Percentiles rank a stretch among this genome's conserved stretches.
Evolutionary conservation across 2,888 invertebrate species (phyloP).

Genomic region (Spodoptera exigua): DNA sequence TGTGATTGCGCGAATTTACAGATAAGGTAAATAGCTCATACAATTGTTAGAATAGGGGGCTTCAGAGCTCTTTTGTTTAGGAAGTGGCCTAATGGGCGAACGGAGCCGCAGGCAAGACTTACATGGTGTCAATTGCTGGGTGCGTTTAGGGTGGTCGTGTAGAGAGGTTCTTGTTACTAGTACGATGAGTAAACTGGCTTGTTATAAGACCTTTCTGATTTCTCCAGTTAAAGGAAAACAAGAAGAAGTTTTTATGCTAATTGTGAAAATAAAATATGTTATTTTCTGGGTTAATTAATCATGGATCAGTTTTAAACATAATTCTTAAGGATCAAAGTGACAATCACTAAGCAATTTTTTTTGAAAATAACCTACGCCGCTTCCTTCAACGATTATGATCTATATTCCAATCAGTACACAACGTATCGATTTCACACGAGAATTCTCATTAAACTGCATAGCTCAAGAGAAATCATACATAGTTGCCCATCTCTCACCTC

Average conservation of each 20-base stretch:
- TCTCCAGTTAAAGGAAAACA: no score
- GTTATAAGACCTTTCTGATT: no score
- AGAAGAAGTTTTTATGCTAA: no score
- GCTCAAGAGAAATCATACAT: slow-evolving; percentile 42
- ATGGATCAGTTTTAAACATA: no score
- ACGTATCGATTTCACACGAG: slow-evolving; percentile 11
- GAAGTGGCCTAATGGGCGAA: slow-evolving; percentile 85
- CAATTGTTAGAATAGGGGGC: slow-evolving; percentile 86
- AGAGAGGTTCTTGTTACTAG: slow-evolving; percentile 30
- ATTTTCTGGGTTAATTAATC: no score
- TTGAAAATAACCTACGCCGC: no score
- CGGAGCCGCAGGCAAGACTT: slow-evolving; percentile 82
- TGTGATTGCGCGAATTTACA: slow-evolving; percentile 84
- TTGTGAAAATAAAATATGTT: no score
- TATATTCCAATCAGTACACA: slow-evolving; percentile 22
- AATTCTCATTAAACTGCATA: slow-evolving; percentile 29
- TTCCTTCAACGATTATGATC: slow-evolving; percentile 19
- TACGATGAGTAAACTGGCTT: no score
- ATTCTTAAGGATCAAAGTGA: no score
- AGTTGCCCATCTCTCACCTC: slow-evolving; percentile 20
- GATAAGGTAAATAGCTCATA: slow-evolving; percentile 90
- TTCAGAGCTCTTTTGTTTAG: slow-evolving; percentile 86
- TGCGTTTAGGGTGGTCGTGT: slow-evolving; percentile 62
- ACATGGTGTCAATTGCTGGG: slow-evolving; percentile 86
- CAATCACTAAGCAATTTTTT: no score